Evolutionary conservation across 2,888 invertebrate species (phyloP).

Genomic region (Branchipolynoe longqiensis): DNA sequence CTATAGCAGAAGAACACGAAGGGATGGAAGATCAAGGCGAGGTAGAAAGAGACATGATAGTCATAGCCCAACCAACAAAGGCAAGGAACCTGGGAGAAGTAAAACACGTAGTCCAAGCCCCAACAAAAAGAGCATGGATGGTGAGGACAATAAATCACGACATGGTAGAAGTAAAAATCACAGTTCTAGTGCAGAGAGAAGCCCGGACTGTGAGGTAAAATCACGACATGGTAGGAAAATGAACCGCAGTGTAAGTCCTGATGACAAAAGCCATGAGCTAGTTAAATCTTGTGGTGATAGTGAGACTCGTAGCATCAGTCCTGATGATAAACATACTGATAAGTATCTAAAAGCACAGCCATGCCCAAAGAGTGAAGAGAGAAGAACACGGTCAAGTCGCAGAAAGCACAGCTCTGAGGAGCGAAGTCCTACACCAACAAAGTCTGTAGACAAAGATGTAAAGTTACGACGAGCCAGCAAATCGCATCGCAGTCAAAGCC

Average conservation of each 20-base stretch:
- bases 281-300: too few species aligned
- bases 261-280: too few species aligned
- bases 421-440: not conserved
- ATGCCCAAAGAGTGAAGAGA: too few species aligned
- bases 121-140: not conserved
- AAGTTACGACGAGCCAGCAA: too few species aligned
- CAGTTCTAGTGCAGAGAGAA: not conserved
- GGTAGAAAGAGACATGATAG: not conserved
- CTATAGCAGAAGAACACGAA: not conserved
- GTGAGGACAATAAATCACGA: not conserved
- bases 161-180: not conserved
- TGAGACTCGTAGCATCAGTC: not conserved
- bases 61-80: not conserved
- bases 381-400: too few species aligned
- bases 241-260: not conserved
- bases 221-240: not conserved
- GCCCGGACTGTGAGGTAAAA: not conserved
- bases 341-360: not conserved
- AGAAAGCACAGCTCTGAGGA: too few species aligned
- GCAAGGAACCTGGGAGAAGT: not conserved
- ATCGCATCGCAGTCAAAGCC: not conserved
- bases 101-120: not conserved
- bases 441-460: not conserved
- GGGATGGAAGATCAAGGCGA: not conserved
- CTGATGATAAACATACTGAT: not conserved